A percentile compares a stretch with the other conserved stretches of the same genome.
These are phyloP conservation scores for Astatotilapia flaviijosephi DNA, from an alignment of 2,113 vertebrate species.

Conservation along the genomic window DNA sequence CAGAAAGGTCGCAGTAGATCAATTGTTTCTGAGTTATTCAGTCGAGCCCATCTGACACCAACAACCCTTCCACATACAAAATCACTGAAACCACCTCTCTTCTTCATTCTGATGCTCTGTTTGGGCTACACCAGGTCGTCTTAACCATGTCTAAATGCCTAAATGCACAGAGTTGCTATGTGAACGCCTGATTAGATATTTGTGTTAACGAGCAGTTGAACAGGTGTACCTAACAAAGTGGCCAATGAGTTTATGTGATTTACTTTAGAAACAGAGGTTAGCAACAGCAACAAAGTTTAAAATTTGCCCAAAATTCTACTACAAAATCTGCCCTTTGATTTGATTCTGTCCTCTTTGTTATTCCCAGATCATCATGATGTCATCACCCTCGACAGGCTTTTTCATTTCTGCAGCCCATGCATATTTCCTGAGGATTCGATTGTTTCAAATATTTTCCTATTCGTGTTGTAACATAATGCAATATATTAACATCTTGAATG, in stretches of 20 bases:
- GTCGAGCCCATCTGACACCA: neutral
- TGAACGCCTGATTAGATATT: neutral
- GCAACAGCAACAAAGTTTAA: neutral
- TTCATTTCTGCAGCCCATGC: slow-evolving; percentile 22
- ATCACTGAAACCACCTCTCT: neutral
- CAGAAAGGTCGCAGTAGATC: neutral
- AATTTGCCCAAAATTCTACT: neutral
- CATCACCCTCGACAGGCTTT: slow-evolving; percentile 22
- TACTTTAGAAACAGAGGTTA: neutral
- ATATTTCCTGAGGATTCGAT: slow-evolving; percentile 54
- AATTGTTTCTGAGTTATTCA: neutral
- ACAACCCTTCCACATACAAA: neutral
- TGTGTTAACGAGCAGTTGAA: neutral
- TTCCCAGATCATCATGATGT: neutral
- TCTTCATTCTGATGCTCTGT: neutral
- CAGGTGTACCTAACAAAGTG: neutral
- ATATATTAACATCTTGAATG: slow-evolving; percentile 63
- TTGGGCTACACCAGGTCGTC: neutral
- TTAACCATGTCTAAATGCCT: neutral
- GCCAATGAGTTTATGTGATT: neutral
- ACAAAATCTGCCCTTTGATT: neutral
- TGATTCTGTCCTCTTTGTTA: neutral
- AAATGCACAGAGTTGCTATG: neutral
- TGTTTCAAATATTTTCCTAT: slow-evolving; percentile 57
- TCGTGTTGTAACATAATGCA: slow-evolving; percentile 63